These are phyloP conservation scores for Blastobasis lacticolella DNA, from an alignment of 2,888 invertebrate species.

Conservation along the genomic window DNA sequence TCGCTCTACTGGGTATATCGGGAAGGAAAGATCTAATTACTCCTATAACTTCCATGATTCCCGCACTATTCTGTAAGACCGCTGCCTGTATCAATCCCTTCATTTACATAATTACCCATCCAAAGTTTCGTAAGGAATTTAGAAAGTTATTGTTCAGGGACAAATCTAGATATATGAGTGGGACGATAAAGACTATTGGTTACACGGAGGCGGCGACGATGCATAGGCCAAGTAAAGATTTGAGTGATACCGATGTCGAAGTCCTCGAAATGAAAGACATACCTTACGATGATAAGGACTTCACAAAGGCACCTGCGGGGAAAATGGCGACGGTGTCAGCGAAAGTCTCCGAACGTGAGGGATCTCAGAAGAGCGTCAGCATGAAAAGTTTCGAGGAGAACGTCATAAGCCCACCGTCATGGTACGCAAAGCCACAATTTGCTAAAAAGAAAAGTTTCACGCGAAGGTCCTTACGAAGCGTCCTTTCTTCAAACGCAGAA, in stretches of 20 bases:
- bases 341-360: constrained; percentile 40
- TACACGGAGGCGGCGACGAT: constrained; percentile 44
- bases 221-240: constrained; percentile 51
- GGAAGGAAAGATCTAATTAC: constrained; percentile 77
- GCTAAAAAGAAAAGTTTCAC: constrained; percentile 62
- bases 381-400: constrained; percentile 55
- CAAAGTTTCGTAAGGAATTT: constrained; percentile 80
- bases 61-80: constrained; percentile 86
- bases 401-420: constrained; percentile 61
- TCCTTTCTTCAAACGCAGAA: too few species aligned
- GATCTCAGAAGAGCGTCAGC: constrained; percentile 47
- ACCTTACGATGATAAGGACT: constrained; percentile 39
- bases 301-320: constrained; percentile 16
- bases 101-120: constrained; percentile 86
- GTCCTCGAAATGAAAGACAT: constrained; percentile 70
- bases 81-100: constrained; percentile 89
- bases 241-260: constrained; percentile 68
- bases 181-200: constrained; percentile 49
- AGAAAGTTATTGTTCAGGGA: constrained; percentile 54
- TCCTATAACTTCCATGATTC: constrained; percentile 82
- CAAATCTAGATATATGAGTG: constrained; percentile 52
- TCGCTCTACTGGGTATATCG: constrained; percentile 82
- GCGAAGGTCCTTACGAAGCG: constrained; percentile 48
- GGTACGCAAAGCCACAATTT: constrained; percentile 71
- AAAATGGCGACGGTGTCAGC: constrained; percentile 48